phyloP scores from a whole-genome alignment of 1,140 invertebrate genomes.

The Ctenoplectra terminalis region DNA sequence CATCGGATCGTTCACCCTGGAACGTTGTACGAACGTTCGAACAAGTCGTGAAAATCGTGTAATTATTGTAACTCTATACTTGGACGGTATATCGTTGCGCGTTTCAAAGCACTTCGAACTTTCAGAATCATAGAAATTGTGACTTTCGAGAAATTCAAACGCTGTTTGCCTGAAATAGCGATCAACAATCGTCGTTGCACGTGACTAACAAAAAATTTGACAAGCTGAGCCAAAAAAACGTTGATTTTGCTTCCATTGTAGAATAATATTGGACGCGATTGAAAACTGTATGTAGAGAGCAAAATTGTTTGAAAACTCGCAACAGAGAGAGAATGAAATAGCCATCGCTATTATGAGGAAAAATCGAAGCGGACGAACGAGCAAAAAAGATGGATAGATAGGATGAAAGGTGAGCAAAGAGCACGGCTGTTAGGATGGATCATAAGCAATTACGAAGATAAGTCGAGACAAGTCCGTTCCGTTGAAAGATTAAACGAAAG shows the following conservation, averaged over 20 bases:
- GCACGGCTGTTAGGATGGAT: background rate
- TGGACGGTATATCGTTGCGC: background rate
- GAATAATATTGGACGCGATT: conserved; percentile 20
- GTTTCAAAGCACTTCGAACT: background rate
- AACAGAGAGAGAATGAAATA: background rate
- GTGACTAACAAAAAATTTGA: background rate
- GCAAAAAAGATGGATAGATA: background rate
- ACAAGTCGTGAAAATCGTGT: background rate
- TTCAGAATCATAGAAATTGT: background rate
- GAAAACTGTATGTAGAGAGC: background rate
- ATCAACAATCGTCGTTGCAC: background rate
- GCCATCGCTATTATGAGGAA: too few species aligned
- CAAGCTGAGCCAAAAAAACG: background rate
- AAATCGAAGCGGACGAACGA: conserved; percentile 7
- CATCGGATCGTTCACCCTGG: too few species aligned
- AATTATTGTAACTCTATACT: background rate
- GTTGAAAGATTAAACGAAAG: conserved; percentile 1
- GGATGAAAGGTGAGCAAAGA: background rate
- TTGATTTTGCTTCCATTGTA: background rate
- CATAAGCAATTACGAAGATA: conserved; percentile 26
- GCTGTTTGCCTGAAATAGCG: too few species aligned
- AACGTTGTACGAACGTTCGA: too few species aligned
- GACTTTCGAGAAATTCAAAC: conserved; percentile 2
- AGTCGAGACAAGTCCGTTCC: background rate
- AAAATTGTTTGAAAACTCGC: conserved; percentile 21